phyloP scores from a whole-genome alignment of 2,797 vertebrate genomes.

The Scomberomorus guttatus region DNA sequence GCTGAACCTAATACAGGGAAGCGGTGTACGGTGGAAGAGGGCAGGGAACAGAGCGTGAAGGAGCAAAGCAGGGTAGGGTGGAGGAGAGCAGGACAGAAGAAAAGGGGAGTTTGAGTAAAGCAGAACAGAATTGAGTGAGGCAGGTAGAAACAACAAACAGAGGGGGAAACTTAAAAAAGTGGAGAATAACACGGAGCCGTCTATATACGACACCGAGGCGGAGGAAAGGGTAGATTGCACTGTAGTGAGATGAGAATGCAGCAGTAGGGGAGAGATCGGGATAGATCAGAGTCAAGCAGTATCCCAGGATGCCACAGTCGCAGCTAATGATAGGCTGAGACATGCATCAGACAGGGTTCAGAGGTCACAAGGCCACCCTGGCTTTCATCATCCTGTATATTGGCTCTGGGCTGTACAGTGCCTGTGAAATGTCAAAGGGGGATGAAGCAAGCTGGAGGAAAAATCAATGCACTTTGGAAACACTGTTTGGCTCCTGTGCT shows the following conservation, averaged over 20 bases:
- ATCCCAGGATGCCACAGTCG: constrained; percentile 48
- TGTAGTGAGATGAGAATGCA: constrained; percentile 7
- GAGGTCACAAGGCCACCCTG: constrained; percentile 72
- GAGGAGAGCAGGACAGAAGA: constrained; percentile 7
- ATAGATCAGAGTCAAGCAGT: constrained; percentile 17
- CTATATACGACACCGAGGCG: background rate
- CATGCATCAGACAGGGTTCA: constrained; percentile 74
- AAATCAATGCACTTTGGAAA: constrained; percentile 82
- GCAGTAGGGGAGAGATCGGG: constrained; percentile 14
- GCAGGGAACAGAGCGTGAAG: constrained; percentile 65
- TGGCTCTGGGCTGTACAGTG: constrained; percentile 68
- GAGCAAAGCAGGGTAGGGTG: constrained; percentile 44
- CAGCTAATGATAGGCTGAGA: constrained; percentile 70
- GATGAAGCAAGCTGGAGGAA: constrained; percentile 67
- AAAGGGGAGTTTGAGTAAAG: constrained; percentile 13
- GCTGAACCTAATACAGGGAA: constrained; percentile 64
- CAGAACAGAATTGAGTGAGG: constrained; percentile 1
- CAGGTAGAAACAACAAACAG: constrained; percentile 2
- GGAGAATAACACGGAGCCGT: background rate
- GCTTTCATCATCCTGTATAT: constrained; percentile 74
- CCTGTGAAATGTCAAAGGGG: constrained; percentile 79
- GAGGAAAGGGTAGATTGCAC: background rate
- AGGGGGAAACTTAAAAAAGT: background rate
- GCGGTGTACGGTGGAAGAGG: constrained; percentile 39
- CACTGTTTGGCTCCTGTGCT: constrained; percentile 62